Base-by-base conservation (phyloP, 1,140 invertebrate species). In the Asbolus verrucosus region DNA sequence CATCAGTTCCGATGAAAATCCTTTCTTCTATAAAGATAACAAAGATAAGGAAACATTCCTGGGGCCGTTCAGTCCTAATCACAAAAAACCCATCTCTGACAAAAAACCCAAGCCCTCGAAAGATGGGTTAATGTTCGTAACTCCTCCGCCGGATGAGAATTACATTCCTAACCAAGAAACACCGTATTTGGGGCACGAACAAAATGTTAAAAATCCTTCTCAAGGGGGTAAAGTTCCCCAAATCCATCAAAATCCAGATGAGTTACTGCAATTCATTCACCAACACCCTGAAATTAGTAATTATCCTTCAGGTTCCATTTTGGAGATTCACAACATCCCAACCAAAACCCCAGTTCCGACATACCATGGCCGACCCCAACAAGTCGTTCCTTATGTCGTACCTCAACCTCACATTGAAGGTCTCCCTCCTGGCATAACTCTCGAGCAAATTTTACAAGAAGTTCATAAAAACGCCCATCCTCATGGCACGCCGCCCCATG, bases 1-100 rank as follows among this genome's bases (percentile, higher is more conserved):
- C n/a, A n/a, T n/a, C n/a, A n/a, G n/a, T n/a, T 54, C 60, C n/a
- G 65, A 76, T 14, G 78, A 80, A 69, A 80, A 80, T 71, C 76
- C 75, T 11, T 80, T 74, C 43, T 73, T 73, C 33, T 41, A 67
- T 50, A 74, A 68, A 38, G 24, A 11, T 36, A 36, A 36, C 11
- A 36, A 36, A 36, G 33, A 71, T 6, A 41, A 27, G 6, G 31
- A 59, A 3, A 77, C 79, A 0, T 84, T 84, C 65, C 80, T 80
- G 38, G 83, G 83, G 16, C 83, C 84, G 8, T 83, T 82, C 65
- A 83, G 75, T 78, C 83, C 83, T 3, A 78, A 83, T 41, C 84
- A 80, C 70, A 80, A 73, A 31, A 65, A 73, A 50, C 69, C 68
- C n/a, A n/a, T n/a, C 21, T 36, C 33, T n/a, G 33, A 36, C 6